Percentiles rank a stretch among this genome's conserved stretches.
These are phyloP conservation scores for Phalloptychus januarius DNA, from an alignment of 2,797 vertebrate genomes.

Conservation along the genomic window DNA sequence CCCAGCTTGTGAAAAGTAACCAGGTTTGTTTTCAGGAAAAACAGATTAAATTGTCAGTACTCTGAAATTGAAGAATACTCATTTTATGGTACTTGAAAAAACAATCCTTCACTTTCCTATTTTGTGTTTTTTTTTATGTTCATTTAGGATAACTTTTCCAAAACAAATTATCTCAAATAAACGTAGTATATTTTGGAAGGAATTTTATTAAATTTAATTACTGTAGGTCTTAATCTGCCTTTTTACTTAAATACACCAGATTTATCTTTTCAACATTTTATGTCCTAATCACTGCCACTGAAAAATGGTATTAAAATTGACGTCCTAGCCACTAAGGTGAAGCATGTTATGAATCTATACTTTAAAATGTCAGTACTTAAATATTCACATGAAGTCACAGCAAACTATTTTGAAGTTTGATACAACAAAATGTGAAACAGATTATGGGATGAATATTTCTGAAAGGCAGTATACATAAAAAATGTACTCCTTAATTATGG, in stretches of 20 bases:
- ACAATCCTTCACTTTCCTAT: neutral
- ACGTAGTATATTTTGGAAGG: neutral
- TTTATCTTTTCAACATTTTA: neutral
- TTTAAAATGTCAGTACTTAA: neutral
- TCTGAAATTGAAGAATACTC: neutral
- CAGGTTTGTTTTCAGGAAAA: neutral
- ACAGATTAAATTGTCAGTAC: neutral
- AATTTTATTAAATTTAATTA: neutral
- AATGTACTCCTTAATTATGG: slow-evolving; percentile 68
- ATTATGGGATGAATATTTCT: slow-evolving; percentile 13
- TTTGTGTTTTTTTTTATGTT: neutral
- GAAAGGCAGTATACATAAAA: slow-evolving; percentile 49
- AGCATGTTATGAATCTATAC: neutral
- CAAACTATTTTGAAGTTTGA: neutral
- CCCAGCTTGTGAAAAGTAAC: neutral
- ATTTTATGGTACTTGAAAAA: neutral
- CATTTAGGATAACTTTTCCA: neutral
- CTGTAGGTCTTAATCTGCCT: neutral
- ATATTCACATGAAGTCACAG: neutral
- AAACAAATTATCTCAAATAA: neutral
- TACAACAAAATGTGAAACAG: neutral
- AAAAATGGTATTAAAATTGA: no score
- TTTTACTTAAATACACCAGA: neutral
- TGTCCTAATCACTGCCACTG: neutral
- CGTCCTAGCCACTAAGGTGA: neutral